Evolutionary conservation across 1,140 invertebrate genomes (phyloP).

Genomic region (Hylyphantes graminicola): DNA sequence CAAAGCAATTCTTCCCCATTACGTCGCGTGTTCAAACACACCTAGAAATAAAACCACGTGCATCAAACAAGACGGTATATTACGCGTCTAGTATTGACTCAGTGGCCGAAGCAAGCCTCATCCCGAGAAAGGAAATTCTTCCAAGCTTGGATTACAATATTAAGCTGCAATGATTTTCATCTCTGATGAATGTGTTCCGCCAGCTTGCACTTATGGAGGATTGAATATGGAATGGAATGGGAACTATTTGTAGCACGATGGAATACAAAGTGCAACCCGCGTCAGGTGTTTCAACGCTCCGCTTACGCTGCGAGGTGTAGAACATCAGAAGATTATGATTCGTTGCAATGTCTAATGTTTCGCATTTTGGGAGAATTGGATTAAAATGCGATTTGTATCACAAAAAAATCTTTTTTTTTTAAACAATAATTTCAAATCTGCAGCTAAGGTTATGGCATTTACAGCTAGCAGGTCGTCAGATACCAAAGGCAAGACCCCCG

Average conservation of each 20-base stretch:
- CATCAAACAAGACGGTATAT: background rate
- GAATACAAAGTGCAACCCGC: background rate
- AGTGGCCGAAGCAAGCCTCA: no score
- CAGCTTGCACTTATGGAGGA: background rate
- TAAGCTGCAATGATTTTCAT: background rate
- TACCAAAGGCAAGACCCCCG: no score
- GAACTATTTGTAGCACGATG: background rate
- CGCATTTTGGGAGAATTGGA: no score
- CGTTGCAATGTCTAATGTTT: no score
- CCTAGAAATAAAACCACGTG: conserved; percentile 12
- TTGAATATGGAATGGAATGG: background rate
- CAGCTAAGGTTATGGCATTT: no score
- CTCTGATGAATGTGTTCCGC: background rate
- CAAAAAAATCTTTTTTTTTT: no score
- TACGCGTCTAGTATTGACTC: background rate
- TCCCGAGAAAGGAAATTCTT: conserved; percentile 1
- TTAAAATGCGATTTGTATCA: no score
- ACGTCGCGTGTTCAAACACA: conserved; percentile 11
- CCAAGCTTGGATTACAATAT: background rate
- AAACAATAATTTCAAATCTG: no score
- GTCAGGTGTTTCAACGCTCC: background rate
- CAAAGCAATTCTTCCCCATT: no score
- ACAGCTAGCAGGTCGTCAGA: no score
- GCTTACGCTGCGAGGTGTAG: background rate
- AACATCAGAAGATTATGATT: background rate